phyloP scores from a whole-genome alignment of 2,888 invertebrate species.

The Chydorus sphaericus region DNA sequence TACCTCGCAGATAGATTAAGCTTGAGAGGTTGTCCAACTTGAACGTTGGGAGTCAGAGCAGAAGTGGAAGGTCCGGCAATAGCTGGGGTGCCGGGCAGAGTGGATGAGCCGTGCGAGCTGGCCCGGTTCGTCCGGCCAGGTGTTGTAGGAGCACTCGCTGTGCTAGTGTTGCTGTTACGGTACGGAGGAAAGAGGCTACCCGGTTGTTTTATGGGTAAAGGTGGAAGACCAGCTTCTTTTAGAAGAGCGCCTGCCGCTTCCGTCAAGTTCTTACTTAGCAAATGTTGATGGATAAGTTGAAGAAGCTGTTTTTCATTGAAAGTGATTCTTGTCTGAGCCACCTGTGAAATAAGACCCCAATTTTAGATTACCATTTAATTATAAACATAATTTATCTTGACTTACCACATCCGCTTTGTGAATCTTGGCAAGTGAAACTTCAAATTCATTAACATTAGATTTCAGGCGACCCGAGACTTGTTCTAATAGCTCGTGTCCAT shows the following conservation, averaged over 20 bases:
- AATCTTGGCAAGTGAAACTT: constrained; percentile 75
- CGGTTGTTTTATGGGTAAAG: constrained; percentile 23
- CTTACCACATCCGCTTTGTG: constrained; percentile 46
- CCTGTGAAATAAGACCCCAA: constrained; percentile 72
- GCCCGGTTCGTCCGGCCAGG: background rate
- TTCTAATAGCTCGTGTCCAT: constrained; percentile 78
- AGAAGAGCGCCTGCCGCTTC: constrained; percentile 59
- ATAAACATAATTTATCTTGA: background rate
- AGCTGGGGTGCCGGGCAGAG: constrained; percentile 12
- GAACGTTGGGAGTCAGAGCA: background rate
- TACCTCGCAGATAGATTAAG: constrained; percentile 3
- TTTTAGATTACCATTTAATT: constrained; percentile 4
- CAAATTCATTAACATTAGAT: constrained; percentile 56
- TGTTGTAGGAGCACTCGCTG: constrained; percentile 32
- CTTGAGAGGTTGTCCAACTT: constrained; percentile 2
- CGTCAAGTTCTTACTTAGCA: constrained; percentile 54
- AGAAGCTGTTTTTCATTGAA: constrained; percentile 87
- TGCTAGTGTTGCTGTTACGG: no score
- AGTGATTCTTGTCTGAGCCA: constrained; percentile 87
- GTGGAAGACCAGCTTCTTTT: constrained; percentile 47
- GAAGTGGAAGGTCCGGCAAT: constrained; percentile 4
- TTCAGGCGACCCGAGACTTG: constrained; percentile 82
- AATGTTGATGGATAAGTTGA: constrained; percentile 78
- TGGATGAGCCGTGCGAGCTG: background rate
- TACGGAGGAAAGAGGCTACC: constrained; percentile 18